Evolutionary conservation across 2,113 vertebrate genomes (phyloP).

Genomic region (Solea senegalensis): DNA sequence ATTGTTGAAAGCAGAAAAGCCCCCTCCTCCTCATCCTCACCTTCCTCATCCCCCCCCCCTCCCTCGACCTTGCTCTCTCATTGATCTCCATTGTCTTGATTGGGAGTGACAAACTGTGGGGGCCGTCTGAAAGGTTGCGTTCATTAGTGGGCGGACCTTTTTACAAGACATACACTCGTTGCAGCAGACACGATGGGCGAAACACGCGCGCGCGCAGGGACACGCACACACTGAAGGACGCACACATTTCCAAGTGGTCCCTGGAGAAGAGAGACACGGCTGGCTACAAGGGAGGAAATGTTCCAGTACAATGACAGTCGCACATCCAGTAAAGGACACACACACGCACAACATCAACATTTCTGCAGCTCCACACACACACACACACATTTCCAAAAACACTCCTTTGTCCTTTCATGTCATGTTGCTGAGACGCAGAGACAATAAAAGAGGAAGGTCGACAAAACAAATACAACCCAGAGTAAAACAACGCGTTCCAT

Average conservation of each 20-base stretch:
- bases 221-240: conserved; percentile 17
- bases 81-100: conserved; percentile 71
- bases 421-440: conserved; percentile 47
- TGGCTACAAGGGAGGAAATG: conserved; percentile 20
- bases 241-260: conserved; percentile 49
- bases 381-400: conserved; percentile 21
- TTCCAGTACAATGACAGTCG: conserved; percentile 34
- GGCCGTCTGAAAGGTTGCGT: conserved; percentile 65
- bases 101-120: conserved; percentile 67
- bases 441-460: conserved; percentile 47
- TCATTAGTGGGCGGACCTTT: conserved; percentile 57
- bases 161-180: conserved; percentile 53
- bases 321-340: conserved; percentile 13
- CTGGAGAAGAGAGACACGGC: conserved; percentile 29
- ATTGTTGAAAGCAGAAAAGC: conserved; percentile 43
- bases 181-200: conserved; percentile 35
- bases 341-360: conserved; percentile 36
- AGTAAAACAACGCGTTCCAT: conserved; percentile 41
- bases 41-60: conserved; percentile 21
- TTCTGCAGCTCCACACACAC: conserved; percentile 31
- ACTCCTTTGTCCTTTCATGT: conserved; percentile 56
- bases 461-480: conserved; percentile 35
- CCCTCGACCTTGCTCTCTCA: conserved; percentile 24
- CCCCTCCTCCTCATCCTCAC: conserved; percentile 8
- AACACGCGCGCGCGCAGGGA: background rate